Conservation (phyloP, 2,797 vertebrate species). For the Coilia nasus region DNA sequence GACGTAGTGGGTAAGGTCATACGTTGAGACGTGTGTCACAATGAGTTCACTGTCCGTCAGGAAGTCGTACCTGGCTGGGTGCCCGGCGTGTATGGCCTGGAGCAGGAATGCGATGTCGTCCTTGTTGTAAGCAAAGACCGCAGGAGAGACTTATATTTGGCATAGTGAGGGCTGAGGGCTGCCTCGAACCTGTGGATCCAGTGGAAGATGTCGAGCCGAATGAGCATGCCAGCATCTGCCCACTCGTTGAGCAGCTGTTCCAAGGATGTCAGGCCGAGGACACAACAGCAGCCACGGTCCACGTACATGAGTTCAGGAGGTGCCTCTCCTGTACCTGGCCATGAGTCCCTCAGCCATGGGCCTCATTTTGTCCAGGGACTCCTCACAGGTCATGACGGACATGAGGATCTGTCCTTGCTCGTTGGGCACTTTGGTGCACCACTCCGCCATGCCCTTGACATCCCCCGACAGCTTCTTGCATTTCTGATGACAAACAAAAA, state of each 20-base stretch:
- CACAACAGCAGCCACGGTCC: background rate
- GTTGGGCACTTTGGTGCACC: background rate
- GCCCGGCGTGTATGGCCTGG: background rate
- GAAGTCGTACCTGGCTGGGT: background rate
- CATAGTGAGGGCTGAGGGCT: constrained; percentile 30
- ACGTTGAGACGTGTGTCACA: background rate
- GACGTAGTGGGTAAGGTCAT: background rate
- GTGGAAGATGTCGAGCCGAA: constrained; percentile 50
- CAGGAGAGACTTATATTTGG: constrained; percentile 39
- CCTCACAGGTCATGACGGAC: background rate
- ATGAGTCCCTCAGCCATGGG: background rate
- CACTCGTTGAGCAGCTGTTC: background rate
- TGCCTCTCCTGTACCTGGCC: background rate
- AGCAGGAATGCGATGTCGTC: background rate
- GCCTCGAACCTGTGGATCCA: constrained; percentile 45
- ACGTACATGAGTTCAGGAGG: background rate
- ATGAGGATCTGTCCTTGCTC: constrained; percentile 3
- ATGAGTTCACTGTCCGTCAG: background rate
- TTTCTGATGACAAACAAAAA: no score
- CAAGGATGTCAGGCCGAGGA: background rate
- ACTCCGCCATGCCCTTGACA: background rate
- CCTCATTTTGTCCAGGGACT: background rate
- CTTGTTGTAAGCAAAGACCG: constrained; percentile 41
- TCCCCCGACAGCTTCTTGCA: no score
- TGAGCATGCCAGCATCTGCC: constrained; percentile 41